Conservation (phyloP, 2,888 invertebrate genomes). For the Cataglyphis rosenhaueri region DNA sequence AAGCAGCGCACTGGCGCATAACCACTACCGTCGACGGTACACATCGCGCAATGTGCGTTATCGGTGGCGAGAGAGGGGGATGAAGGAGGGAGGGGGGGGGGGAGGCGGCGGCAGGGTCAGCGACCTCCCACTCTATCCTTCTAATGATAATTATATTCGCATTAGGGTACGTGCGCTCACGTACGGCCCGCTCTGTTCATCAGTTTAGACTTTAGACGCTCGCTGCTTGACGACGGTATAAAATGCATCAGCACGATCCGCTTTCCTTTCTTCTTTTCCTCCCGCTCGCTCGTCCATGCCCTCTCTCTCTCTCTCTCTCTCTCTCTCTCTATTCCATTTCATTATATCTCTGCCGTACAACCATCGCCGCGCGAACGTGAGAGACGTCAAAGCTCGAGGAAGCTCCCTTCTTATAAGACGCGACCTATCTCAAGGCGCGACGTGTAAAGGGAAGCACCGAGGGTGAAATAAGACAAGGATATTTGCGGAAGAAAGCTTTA, state of each 20-base stretch:
- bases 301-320: not conserved
- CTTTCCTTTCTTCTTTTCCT: constrained; percentile 57
- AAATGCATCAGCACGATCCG: constrained; percentile 70
- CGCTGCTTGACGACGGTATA: constrained; percentile 66
- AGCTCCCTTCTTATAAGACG: constrained; percentile 44
- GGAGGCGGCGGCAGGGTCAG: constrained; percentile 43
- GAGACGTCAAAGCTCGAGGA: constrained; percentile 51
- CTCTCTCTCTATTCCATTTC: constrained; percentile 38
- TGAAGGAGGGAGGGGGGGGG: too few species aligned
- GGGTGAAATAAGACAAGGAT: constrained; percentile 16
- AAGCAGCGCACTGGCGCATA: constrained; percentile 43
- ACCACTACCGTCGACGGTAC: constrained; percentile 25
- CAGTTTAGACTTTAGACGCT: constrained; percentile 70
- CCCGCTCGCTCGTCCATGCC: not conserved
- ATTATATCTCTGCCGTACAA: constrained; percentile 58
- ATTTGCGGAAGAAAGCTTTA: not conserved
- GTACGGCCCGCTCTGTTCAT: constrained; percentile 72
- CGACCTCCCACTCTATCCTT: constrained; percentile 58
- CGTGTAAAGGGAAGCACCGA: constrained; percentile 29
- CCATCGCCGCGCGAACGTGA: constrained; percentile 58
- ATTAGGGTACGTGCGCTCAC: constrained; percentile 73
- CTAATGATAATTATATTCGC: constrained; percentile 80
- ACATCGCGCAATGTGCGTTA: constrained; percentile 45
- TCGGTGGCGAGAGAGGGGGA: not conserved
- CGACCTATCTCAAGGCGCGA: constrained; percentile 55